Base-by-base conservation (phyloP, 1,140 invertebrate species). In the Drosophila kohkoa region DNA sequence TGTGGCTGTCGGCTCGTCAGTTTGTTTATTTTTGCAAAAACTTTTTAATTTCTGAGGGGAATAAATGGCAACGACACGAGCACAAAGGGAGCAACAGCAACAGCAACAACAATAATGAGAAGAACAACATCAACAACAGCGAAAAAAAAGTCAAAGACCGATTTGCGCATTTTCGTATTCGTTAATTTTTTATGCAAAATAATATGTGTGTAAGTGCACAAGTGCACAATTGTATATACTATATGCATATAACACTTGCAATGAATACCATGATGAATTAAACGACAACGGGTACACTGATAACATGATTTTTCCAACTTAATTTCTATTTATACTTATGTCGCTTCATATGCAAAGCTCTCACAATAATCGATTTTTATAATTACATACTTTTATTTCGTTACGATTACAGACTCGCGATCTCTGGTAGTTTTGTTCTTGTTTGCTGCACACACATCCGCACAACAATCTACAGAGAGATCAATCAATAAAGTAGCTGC, bases 71-170 rank as follows among this genome's bases (percentile, higher is more conserved):
- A 55, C 15, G 49, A 59, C 35, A 38, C 32, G 28, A 67, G 15
- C 52, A 65, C 52, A 64, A 75, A 64, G 55, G 62, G 57, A 66
- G 66, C 45, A 62, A 59, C 51, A 75, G 66, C 45, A 62, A 59
- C 51, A 75, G 67, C 13, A 76, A 70, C 11, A 60, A 20, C 54
- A 55, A 51, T 8, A 51, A 25, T 11, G 16, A 54, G 6, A 32
- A 41, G 32, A 57, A 41, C 54, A 57, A 11, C 13, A 5, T 25
- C 32, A 41, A 16, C 43, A 75, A 74, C 35, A 59, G 30, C 54
- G 20, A 25, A 52, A 38, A 63, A 20, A 76, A 82, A 79, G 75
- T 74, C 65, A 79, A 83, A 89, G 77, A 81, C 83, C 85, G 83
- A 72, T 78, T 77, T 72, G 51, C 25, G 63, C 52, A 80, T 85